Evolutionary conservation across 1,140 invertebrate species (phyloP).

Genomic region (Zaprionus camerounensis): DNA sequence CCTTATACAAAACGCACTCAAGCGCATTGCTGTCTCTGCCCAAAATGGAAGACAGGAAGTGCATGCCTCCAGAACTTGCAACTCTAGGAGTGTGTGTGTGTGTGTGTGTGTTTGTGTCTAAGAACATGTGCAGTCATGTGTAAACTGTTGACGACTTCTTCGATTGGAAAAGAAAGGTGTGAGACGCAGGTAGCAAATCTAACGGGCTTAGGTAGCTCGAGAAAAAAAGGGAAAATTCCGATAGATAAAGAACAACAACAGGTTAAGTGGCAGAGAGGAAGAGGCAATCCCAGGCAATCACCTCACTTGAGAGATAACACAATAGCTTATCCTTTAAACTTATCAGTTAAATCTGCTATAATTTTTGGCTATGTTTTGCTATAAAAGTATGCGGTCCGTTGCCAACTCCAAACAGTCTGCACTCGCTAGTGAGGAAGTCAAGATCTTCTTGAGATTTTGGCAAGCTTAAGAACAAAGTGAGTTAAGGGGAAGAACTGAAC

Average conservation of each 20-base stretch:
- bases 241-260: slow-evolving; percentile 47
- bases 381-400: slow-evolving; percentile 45
- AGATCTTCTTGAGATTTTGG: neutral
- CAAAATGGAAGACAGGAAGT: slow-evolving; percentile 66
- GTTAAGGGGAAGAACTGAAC: neutral
- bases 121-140: slow-evolving; percentile 73
- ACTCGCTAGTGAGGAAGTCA: neutral
- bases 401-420: slow-evolving; percentile 42
- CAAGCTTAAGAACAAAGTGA: neutral
- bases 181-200: slow-evolving; percentile 41
- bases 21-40: slow-evolving; percentile 14
- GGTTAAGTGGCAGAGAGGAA: slow-evolving; percentile 10
- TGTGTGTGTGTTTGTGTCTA: slow-evolving; percentile 29
- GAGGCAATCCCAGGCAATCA: neutral
- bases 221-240: slow-evolving; percentile 21
- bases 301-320: slow-evolving; percentile 31
- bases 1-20: slow-evolving; percentile 56
- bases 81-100: neutral
- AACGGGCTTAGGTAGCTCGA: slow-evolving; percentile 53
- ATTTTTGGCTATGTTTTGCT: slow-evolving; percentile 20
- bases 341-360: slow-evolving; percentile 20
- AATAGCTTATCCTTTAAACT: slow-evolving; percentile 47
- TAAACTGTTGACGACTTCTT: slow-evolving; percentile 62
- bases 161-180: slow-evolving; percentile 26
- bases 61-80: slow-evolving; percentile 34